phyloP scores from a whole-genome alignment of 2,888 invertebrate genomes.

The Coenonympha arcania region DNA sequence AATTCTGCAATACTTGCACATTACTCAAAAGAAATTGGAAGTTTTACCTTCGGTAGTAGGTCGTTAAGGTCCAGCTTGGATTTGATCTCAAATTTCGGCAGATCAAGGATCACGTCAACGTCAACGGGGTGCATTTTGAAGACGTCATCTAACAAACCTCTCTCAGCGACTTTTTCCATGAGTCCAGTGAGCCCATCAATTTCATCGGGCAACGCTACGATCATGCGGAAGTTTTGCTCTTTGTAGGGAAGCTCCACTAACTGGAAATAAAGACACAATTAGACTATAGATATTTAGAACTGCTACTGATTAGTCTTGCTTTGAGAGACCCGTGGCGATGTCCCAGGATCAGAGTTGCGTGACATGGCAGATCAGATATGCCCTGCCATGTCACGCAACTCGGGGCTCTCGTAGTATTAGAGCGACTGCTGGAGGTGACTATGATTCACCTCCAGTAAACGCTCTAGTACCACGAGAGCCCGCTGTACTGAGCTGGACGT shows the following conservation, averaged over 20 bases:
- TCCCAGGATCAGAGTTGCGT: neutral
- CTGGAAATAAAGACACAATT: no score
- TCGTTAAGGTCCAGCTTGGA: slow-evolving; percentile 37
- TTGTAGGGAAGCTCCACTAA: slow-evolving; percentile 50
- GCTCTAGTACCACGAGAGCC: no score
- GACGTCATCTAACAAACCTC: slow-evolving; percentile 40
- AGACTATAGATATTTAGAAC: no score
- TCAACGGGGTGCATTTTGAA: slow-evolving; percentile 35
- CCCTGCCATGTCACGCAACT: no score
- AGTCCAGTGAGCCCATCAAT: slow-evolving; percentile 41
- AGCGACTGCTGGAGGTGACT: no score
- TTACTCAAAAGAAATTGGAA: neutral
- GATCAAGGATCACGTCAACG: slow-evolving; percentile 34
- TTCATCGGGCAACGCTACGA: slow-evolving; percentile 43
- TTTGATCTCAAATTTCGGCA: slow-evolving; percentile 49
- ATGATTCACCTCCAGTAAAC: no score
- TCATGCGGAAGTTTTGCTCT: slow-evolving; percentile 47
- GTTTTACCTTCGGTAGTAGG: slow-evolving; percentile 43
- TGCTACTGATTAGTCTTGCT: no score
- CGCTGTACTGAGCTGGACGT: no score
- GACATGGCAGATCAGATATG: no score
- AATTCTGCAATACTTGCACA: no score
- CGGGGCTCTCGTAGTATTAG: no score
- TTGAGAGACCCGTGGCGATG: no score
- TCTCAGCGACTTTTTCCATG: slow-evolving; percentile 39